These are phyloP conservation scores for Pyrgilauda ruficollis DNA, from an alignment of 2,113 vertebrate genomes.

Conservation along the genomic window DNA sequence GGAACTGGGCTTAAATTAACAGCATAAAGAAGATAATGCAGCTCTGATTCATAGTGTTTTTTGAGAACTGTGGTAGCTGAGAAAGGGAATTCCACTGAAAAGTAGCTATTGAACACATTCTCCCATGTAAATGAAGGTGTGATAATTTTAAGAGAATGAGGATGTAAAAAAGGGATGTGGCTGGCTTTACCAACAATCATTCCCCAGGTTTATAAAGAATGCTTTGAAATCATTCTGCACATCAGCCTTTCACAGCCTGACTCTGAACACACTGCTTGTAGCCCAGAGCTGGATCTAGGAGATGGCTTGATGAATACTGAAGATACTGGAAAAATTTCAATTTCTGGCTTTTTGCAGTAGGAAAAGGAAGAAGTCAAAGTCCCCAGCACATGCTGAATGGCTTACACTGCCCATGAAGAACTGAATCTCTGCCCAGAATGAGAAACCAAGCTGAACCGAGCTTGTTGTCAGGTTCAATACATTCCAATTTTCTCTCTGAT, in stretches of 20 bases:
- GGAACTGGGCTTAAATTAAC: neutral
- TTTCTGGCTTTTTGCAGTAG: neutral
- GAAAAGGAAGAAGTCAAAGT: neutral
- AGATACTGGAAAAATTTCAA: neutral
- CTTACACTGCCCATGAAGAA: neutral
- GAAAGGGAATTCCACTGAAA: neutral
- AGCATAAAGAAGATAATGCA: neutral
- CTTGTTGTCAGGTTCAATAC: neutral
- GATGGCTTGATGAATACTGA: neutral
- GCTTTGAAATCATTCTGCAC: neutral
- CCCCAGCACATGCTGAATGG: neutral
- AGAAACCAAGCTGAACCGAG: neutral
- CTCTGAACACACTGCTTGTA: neutral
- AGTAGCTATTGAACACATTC: neutral
- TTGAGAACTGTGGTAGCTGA: neutral
- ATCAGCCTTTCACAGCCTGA: neutral
- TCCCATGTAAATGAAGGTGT: neutral
- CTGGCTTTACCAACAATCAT: neutral
- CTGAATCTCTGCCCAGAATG: neutral
- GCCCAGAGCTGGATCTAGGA: neutral
- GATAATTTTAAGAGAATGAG: neutral
- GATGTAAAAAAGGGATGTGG: neutral
- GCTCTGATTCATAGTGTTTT: neutral
- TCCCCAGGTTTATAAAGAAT: neutral
- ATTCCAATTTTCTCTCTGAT: neutral